phyloP scores from a whole-genome alignment of 2,888 invertebrate genomes.

The Trilocha varians region DNA sequence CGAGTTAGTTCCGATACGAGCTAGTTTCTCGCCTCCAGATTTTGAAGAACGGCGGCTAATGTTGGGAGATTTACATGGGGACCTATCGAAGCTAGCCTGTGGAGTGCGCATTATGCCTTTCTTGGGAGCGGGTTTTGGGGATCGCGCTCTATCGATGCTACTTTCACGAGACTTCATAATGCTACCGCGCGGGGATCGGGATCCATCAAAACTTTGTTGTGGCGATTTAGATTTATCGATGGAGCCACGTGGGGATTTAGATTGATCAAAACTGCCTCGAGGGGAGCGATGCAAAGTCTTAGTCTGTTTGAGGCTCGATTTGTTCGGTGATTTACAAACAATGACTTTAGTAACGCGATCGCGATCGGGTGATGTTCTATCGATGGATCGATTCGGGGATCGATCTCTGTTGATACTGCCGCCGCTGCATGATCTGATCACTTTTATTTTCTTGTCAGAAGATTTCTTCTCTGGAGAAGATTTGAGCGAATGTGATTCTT shows the following conservation, averaged over 20 bases:
- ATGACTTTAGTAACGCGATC: constrained; percentile 67
- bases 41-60: constrained; percentile 58
- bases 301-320: constrained; percentile 58
- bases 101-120: constrained; percentile 69
- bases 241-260: constrained; percentile 69
- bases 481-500: constrained; percentile 66
- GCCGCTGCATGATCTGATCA: constrained; percentile 72
- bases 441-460: constrained; percentile 55
- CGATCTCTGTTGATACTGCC: constrained; percentile 60
- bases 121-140: constrained; percentile 64
- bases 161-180: constrained; percentile 66
- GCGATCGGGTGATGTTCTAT: constrained; percentile 47
- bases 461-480: constrained; percentile 61
- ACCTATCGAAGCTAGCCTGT: constrained; percentile 64
- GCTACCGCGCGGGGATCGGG: constrained; percentile 60
- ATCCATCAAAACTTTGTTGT: constrained; percentile 70
- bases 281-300: constrained; percentile 64
- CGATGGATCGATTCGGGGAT: constrained; percentile 49
- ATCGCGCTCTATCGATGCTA: constrained; percentile 55
- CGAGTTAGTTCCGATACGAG: constrained; percentile 63
- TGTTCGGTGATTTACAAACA: constrained; percentile 66
- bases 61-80: constrained; percentile 61
- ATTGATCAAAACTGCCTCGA: constrained; percentile 67
- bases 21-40: constrained; percentile 56
- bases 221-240: constrained; percentile 74